Evolutionary conservation across 1,140 invertebrate genomes (phyloP).

Genomic region (Temnothorax longispinosus): DNA sequence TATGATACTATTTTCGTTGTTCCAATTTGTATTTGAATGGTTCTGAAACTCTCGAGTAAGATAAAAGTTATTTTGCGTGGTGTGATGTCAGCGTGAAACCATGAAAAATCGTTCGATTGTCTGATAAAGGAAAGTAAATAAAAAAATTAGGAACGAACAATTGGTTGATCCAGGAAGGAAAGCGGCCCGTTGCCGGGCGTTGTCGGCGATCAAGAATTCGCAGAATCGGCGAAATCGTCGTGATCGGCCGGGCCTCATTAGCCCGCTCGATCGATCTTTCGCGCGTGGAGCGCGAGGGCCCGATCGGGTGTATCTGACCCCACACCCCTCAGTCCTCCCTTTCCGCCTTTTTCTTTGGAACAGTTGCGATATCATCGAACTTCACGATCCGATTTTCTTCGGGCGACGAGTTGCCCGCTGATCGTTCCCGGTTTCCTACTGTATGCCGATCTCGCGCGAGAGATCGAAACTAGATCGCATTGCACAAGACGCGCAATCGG

Average conservation of each 20-base stretch:
- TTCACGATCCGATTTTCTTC: conserved; percentile 56
- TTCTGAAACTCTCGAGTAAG: background rate
- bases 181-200: conserved; percentile 7
- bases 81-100: background rate
- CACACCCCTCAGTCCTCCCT: background rate
- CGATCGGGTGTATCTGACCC: background rate
- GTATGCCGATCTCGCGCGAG: conserved; percentile 28
- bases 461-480: conserved; percentile 61
- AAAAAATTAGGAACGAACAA: conserved; percentile 19
- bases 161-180: conserved; percentile 27
- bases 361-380: conserved; percentile 62
- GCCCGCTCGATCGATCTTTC: conserved; percentile 50
- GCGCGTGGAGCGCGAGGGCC: conserved; percentile 17
- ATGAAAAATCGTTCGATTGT: background rate
- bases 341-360: background rate
- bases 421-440: conserved; percentile 38
- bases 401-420: conserved; percentile 49
- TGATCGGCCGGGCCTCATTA: conserved; percentile 55
- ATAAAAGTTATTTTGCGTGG: background rate
- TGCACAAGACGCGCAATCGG: conserved; percentile 47
- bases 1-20: background rate
- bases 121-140: background rate
- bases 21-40: background rate
- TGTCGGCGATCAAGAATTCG: conserved; percentile 55
- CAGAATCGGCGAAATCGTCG: conserved; percentile 62